Conservation (phyloP, 1,140 invertebrate species). For the Temnothorax longispinosus region DNA sequence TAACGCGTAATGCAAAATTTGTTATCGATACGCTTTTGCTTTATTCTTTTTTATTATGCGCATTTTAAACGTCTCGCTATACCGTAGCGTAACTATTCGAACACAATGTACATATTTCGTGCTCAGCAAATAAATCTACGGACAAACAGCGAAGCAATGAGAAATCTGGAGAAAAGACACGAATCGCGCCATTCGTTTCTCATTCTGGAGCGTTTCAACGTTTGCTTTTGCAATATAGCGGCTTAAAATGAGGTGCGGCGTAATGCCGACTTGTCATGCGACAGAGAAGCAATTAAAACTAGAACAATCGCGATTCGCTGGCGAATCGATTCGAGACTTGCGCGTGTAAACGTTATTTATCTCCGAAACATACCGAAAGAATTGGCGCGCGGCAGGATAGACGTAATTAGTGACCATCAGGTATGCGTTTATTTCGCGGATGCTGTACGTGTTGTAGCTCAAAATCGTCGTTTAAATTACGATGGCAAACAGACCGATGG, state of each 20-base stretch:
- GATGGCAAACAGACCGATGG: background rate
- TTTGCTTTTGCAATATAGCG: constrained; percentile 29
- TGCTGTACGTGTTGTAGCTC: constrained; percentile 29
- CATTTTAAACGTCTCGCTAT: background rate
- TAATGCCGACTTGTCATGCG: constrained; percentile 19
- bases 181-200: constrained; percentile 12
- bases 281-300: constrained; percentile 38
- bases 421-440: constrained; percentile 23
- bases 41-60: background rate
- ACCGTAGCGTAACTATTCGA: background rate
- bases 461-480: constrained; percentile 46
- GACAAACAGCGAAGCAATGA: background rate
- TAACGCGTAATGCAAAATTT: background rate
- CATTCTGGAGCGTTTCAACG: background rate
- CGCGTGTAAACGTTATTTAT: constrained; percentile 33
- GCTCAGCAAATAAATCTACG: constrained; percentile 1
- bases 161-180: background rate
- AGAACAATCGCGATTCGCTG: background rate
- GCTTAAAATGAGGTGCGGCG: constrained; percentile 6
- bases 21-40: background rate
- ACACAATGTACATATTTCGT: background rate
- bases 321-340: constrained; percentile 13
- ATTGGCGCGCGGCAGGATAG: constrained; percentile 1
- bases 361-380: constrained; percentile 5
- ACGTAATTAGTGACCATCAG: constrained; percentile 31